Percentiles rank a stretch among this genome's conserved stretches.
phyloP scores from a whole-genome alignment of 2,113 vertebrate species.

The Oreochromis spilurus region DNA sequence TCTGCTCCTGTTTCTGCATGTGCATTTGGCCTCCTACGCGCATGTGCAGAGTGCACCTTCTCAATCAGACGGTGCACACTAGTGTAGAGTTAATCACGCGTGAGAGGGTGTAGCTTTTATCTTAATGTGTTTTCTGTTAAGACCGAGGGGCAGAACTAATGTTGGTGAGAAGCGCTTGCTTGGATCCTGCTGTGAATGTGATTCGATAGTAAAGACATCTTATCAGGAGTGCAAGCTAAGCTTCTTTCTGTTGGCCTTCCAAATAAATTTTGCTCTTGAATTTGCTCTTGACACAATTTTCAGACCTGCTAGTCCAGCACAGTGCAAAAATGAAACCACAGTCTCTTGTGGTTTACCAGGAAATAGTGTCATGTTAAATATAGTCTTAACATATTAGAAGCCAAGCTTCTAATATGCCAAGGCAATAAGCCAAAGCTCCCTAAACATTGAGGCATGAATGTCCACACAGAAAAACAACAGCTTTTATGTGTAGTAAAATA shows the following conservation, averaged over 20 bases:
- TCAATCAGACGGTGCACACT: neutral
- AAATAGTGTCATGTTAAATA: constrained; percentile 16
- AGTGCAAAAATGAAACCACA: neutral
- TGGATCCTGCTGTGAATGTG: constrained; percentile 46
- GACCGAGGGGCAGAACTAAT: neutral
- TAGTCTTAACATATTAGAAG: neutral
- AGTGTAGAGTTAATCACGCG: neutral
- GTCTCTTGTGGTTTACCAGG: constrained; percentile 4
- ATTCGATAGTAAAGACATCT: constrained; percentile 42
- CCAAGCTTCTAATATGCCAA: neutral
- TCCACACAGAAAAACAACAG: neutral
- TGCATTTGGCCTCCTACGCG: neutral
- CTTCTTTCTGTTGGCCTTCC: constrained; percentile 18
- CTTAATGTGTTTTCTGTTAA: constrained; percentile 28
- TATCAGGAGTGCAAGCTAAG: constrained; percentile 17
- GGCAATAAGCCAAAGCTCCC: neutral
- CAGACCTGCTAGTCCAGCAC: neutral
- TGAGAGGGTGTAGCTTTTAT: constrained; percentile 15
- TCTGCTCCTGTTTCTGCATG: neutral
- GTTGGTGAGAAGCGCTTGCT: constrained; percentile 7
- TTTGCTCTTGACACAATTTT: constrained; percentile 50
- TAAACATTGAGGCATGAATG: neutral
- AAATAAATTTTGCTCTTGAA: constrained; percentile 19
- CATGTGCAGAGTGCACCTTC: neutral
- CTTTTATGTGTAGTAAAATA: neutral